phyloP scores from a whole-genome alignment of 1,140 invertebrate species.

The Lasioglossum albipes region DNA sequence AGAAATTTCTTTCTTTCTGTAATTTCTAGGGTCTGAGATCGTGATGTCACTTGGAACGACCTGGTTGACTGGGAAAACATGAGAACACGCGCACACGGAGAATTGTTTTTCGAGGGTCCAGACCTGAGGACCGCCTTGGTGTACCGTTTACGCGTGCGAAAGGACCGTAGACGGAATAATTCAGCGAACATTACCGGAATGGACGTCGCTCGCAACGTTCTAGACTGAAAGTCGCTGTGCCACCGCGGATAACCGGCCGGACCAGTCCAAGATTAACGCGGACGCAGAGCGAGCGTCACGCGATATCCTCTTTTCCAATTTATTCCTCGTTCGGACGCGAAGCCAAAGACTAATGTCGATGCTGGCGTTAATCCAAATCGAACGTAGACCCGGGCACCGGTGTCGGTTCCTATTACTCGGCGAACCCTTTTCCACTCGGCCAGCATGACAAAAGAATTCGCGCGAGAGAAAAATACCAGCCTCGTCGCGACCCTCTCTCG shows the following conservation, averaged over 20 bases:
- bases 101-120: too few species aligned
- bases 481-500: background rate
- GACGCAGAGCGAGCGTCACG: conserved; percentile 32
- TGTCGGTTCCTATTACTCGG: conserved; percentile 45
- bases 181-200: background rate
- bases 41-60: too few species aligned
- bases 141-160: too few species aligned
- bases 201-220: background rate
- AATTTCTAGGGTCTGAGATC: too few species aligned
- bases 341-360: conserved; percentile 68
- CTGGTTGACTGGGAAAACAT: too few species aligned
- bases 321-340: conserved; percentile 53
- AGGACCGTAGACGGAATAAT: background rate
- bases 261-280: conserved; percentile 48
- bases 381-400: conserved; percentile 37
- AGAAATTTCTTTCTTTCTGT: too few species aligned
- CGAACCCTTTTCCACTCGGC: background rate
- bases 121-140: too few species aligned
- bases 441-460: conserved; percentile 12
- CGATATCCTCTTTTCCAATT: conserved; percentile 57
- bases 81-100: too few species aligned
- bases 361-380: conserved; percentile 68
- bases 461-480: conserved; percentile 5
- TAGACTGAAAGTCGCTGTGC: background rate
- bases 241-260: conserved; percentile 28